Base-by-base conservation (phyloP, 2,888 invertebrate species). In the Aspidiotus destructor region DNA sequence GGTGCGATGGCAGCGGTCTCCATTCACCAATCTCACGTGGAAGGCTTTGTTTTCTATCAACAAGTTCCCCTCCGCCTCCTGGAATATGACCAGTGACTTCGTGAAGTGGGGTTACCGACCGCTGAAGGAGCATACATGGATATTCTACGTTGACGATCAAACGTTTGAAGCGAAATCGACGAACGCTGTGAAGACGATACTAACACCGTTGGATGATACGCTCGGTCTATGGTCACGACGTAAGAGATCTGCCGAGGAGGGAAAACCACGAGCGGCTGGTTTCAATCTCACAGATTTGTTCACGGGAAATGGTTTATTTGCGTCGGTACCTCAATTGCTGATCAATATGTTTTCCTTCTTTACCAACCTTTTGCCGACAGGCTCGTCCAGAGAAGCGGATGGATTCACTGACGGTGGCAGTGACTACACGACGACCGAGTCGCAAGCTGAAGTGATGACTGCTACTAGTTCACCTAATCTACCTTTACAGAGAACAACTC, bases 1-100 rank as follows among this genome's bases (percentile, higher is more conserved):
- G 15, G 71, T 70, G 41, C 55, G 71, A 17, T 71, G 71, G 71
- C 62, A 57, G 17, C 57, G 58, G n/a, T 57, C 54, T 7, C 9
- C 11, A 8, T 15, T 42, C 10, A 42, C 17, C 16, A 57, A 57
- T 58, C 40, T 58, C 13, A 65, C 65, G 9, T 65, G 65, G 65
- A 57, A 57, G 17, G 48, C 63, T 3, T 15, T 58, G 28, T 65
- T 57, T 15, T 44, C 57, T 11, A 55, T 16, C 10, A 58, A 17
- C 17, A 42, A 42, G 42, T 44, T 57, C 5, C 65, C 65, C 40
- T 17, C 57, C 8, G 28, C 28, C 8, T 58, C 55, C 58, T 65
- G 65, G 65, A 65, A 60, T 48, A 41, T 65, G 11, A 60, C 16
- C 16, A 42, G 42, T n/a, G 44, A 15, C 9, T 57, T 28, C 28